phyloP scores from a whole-genome alignment of 2,888 invertebrate species.

The Drosophila neoperkinsi region DNA sequence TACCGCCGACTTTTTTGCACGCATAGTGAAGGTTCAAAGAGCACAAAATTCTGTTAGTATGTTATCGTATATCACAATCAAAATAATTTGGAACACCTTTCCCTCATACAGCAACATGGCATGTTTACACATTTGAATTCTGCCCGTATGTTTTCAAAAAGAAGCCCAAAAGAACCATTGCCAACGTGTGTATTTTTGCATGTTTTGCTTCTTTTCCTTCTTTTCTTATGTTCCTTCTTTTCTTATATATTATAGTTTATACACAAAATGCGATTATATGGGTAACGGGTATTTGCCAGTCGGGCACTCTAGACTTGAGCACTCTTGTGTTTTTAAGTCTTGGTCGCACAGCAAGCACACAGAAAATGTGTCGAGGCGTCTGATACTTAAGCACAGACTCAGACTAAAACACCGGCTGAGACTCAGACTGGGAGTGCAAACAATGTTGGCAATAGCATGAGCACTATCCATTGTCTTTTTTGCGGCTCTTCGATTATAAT shows the following conservation, averaged over 20 bases:
- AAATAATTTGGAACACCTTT: not conserved
- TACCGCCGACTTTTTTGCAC: not conserved
- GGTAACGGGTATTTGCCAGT: not conserved
- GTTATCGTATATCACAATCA: not conserved
- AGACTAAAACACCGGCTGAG: constrained; percentile 8
- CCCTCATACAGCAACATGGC: not conserved
- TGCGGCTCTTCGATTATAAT: constrained; percentile 75
- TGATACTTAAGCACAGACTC: constrained; percentile 30
- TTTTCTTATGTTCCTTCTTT: not conserved
- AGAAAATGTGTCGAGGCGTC: constrained; percentile 43
- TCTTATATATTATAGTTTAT: not conserved
- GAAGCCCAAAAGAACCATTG: not conserved
- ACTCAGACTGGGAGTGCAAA: constrained; percentile 25
- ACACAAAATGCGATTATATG: not conserved
- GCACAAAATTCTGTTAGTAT: not conserved
- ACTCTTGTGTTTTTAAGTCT: constrained; percentile 16
- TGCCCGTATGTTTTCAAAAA: not conserved
- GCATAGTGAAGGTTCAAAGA: not conserved
- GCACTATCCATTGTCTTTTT: constrained; percentile 61
- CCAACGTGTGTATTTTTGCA: not conserved
- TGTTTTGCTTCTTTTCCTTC: not conserved
- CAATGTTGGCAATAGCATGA: constrained; percentile 26
- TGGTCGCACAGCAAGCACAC: constrained; percentile 25
- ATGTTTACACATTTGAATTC: not conserved
- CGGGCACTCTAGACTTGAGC: not conserved